These are phyloP conservation scores for Trachymyrmex septentrionalis DNA, from an alignment of 1,140 invertebrate species.

Conservation along the genomic window DNA sequence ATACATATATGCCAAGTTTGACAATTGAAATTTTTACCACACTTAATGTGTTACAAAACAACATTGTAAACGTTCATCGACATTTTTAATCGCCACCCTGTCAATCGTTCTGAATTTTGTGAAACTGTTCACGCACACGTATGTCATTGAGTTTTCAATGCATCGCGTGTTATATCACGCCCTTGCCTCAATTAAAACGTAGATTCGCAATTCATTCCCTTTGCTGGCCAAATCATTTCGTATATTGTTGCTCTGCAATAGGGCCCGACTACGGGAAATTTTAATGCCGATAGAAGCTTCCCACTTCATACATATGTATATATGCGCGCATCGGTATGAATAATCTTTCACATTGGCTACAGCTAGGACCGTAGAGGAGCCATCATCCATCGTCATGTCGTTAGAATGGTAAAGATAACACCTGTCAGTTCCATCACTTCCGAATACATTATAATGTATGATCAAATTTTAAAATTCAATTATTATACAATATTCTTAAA, in stretches of 20 bases:
- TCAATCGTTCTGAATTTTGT: conserved; percentile 31
- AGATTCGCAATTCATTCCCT: conserved; percentile 30
- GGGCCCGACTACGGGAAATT: conserved; percentile 23
- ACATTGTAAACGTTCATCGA: conserved; percentile 20
- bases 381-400: conserved; percentile 52
- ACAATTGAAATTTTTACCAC: neutral
- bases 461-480: neutral
- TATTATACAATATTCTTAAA: neutral
- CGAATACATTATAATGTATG: neutral
- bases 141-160: conserved; percentile 4
- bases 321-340: conserved; percentile 57
- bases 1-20: neutral
- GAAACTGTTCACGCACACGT: conserved; percentile 10
- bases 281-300: conserved; percentile 51
- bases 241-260: conserved; percentile 29
- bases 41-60: conserved; percentile 11
- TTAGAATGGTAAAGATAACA: conserved; percentile 44
- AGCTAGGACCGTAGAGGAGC: conserved; percentile 38
- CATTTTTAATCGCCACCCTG: conserved; percentile 43
- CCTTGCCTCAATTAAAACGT: conserved; percentile 35
- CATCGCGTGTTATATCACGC: conserved; percentile 4
- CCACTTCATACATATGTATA: conserved; percentile 57
- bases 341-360: conserved; percentile 52
- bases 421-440: neutral
- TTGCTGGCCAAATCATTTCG: conserved; percentile 40